phyloP scores from a whole-genome alignment of 2,888 invertebrate genomes.

The Netelia inedita region DNA sequence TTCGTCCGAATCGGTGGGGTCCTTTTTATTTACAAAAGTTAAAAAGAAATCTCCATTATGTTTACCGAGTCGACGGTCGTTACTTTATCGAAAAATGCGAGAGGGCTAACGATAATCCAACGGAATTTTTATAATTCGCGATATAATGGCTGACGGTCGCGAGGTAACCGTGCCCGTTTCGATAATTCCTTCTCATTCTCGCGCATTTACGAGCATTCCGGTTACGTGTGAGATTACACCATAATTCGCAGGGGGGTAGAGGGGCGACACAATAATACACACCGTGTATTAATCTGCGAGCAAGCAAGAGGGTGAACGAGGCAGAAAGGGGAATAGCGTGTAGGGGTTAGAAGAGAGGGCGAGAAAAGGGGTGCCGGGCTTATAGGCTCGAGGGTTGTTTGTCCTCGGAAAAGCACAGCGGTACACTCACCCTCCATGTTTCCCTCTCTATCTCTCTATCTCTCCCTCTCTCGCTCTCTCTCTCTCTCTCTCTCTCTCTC shows the following conservation, averaged over 20 bases:
- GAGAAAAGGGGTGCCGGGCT: slow-evolving; percentile 43
- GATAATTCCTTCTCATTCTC: slow-evolving; percentile 65
- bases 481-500: background rate
- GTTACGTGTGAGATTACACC: slow-evolving; percentile 61
- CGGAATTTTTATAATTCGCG: background rate
- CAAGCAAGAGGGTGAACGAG: slow-evolving; percentile 45
- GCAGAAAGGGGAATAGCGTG: slow-evolving; percentile 65
- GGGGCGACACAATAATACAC: slow-evolving; percentile 45
- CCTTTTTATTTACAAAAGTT: too few species aligned
- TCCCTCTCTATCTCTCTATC: too few species aligned
- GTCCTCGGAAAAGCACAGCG: slow-evolving; percentile 19
- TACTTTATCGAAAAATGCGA: background rate
- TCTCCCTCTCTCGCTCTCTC: background rate
- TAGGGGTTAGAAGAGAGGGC: slow-evolving; percentile 60
- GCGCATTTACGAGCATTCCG: slow-evolving; percentile 55
- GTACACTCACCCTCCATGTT: background rate
- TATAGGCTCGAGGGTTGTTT: slow-evolving; percentile 30
- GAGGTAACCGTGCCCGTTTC: slow-evolving; percentile 33
- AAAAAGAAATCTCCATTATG: too few species aligned
- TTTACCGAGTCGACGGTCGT: too few species aligned
- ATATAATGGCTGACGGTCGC: background rate
- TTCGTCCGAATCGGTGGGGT: too few species aligned
- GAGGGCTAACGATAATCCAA: background rate
- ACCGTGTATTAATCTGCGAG: slow-evolving; percentile 49
- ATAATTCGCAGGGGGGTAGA: slow-evolving; percentile 53